These are phyloP conservation scores for Sardinella longiceps DNA, from an alignment of 2,797 vertebrate genomes.

Conservation along the genomic window DNA sequence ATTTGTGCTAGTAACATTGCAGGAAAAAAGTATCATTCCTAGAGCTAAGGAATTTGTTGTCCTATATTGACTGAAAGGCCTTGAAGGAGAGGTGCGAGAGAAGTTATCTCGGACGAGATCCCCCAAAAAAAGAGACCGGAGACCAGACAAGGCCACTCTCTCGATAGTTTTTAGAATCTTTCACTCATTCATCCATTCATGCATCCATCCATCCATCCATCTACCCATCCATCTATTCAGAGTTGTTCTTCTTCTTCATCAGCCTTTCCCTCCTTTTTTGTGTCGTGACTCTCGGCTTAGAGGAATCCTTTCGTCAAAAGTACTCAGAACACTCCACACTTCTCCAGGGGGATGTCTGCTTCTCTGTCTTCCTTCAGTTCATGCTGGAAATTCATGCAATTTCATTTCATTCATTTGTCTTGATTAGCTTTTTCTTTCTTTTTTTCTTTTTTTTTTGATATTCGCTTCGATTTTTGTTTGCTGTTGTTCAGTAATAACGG, in stretches of 20 bases:
- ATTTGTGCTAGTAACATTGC: conserved; percentile 72
- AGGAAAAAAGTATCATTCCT: conserved; percentile 74
- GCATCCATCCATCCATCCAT: conserved; percentile 26
- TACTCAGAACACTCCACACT: conserved; percentile 56
- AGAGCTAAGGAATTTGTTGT: conserved; percentile 78
- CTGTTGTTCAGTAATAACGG: conserved; percentile 52
- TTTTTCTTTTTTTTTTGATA: conserved; percentile 52
- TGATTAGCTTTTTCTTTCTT: conserved; percentile 68
- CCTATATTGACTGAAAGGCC: conserved; percentile 66
- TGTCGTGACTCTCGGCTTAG: conserved; percentile 34
- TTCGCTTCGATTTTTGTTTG: conserved; percentile 50
- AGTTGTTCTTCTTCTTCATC: conserved; percentile 45
- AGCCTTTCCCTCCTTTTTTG: conserved; percentile 63
- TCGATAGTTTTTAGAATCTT: conserved; percentile 59
- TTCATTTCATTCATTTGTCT: conserved; percentile 18
- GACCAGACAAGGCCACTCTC: conserved; percentile 76
- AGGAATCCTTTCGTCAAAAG: conserved; percentile 47
- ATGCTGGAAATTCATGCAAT: conserved; percentile 19
- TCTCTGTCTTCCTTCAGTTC: conserved; percentile 36
- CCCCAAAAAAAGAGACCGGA: conserved; percentile 54
- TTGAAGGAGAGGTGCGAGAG: conserved; percentile 66
- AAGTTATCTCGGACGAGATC: conserved; percentile 16
- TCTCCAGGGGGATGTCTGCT: conserved; percentile 50
- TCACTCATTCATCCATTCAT: conserved; percentile 51
- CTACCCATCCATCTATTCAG: conserved; percentile 28